These are phyloP conservation scores for Eolophus roseicapilla DNA, from an alignment of 2,113 vertebrate genomes.

Conservation along the genomic window DNA sequence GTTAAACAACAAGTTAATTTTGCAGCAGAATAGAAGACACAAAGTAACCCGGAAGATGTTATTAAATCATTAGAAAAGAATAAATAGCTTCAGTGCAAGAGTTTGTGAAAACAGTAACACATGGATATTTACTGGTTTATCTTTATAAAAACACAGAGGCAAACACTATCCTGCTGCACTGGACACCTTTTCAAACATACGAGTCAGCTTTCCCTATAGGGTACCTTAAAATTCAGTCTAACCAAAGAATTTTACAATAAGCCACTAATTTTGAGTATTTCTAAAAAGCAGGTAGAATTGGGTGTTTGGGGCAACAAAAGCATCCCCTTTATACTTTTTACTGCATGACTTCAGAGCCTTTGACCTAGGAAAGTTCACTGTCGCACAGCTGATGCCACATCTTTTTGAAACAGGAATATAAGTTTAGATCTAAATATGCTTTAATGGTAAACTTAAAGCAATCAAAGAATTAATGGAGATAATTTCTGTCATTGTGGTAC, in stretches of 20 bases:
- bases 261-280: background rate
- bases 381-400: background rate
- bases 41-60: background rate
- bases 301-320: background rate
- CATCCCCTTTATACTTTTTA: background rate
- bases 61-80: background rate
- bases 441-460: background rate
- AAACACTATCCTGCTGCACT: background rate
- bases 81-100: background rate
- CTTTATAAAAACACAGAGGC: background rate
- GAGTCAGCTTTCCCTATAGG: background rate
- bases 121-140: background rate
- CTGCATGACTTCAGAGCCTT: background rate
- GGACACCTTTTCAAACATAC: background rate
- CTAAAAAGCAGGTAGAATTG: background rate
- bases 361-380: background rate
- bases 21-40: background rate
- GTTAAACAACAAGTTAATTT: background rate
- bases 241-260: background rate
- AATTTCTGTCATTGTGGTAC: background rate
- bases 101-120: background rate
- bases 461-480: background rate
- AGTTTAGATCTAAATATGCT: background rate
- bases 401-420: background rate
- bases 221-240: background rate